Evolutionary conservation across 1,140 invertebrate species (phyloP).

Genomic region (Micrasema longulum): DNA sequence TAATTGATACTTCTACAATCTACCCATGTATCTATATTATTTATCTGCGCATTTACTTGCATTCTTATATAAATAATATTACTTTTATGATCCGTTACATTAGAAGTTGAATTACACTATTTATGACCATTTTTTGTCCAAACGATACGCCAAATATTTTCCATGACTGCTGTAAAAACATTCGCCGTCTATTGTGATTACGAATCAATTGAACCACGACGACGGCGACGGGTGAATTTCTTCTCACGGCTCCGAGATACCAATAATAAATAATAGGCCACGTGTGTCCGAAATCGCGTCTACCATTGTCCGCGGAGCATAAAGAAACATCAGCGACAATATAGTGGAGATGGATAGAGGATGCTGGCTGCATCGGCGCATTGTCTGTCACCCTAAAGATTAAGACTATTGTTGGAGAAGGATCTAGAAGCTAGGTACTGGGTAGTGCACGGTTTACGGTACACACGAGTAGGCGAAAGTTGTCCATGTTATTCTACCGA

Average conservation of each 20-base stretch:
- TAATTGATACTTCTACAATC: no score
- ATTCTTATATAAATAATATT: no score
- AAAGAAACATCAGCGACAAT: slow-evolving; percentile 25
- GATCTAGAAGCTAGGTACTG: background rate
- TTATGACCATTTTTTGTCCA: background rate
- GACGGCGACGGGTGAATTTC: background rate
- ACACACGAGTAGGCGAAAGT: background rate
- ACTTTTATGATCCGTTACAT: background rate
- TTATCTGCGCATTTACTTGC: no score
- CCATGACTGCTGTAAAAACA: slow-evolving; percentile 9
- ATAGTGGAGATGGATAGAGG: slow-evolving; percentile 1
- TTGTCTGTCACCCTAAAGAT: slow-evolving; percentile 13
- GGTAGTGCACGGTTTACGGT: background rate
- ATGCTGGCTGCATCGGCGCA: slow-evolving; percentile 6
- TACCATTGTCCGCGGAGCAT: slow-evolving; percentile 3
- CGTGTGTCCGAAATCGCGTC: slow-evolving; percentile 30
- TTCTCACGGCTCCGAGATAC: slow-evolving; percentile 10
- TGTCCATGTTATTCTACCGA: no score
- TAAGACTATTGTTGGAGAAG: slow-evolving; percentile 28
- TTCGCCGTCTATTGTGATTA: background rate
- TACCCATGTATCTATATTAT: no score
- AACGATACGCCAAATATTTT: slow-evolving; percentile 14
- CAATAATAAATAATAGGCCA: slow-evolving; percentile 11
- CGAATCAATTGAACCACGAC: slow-evolving; percentile 33
- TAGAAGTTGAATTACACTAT: background rate